Evolutionary conservation across 1,140 invertebrate species (phyloP), one percentile per base, ranked within the genome.

Genomic region (Bactericera cockerelli): DNA sequence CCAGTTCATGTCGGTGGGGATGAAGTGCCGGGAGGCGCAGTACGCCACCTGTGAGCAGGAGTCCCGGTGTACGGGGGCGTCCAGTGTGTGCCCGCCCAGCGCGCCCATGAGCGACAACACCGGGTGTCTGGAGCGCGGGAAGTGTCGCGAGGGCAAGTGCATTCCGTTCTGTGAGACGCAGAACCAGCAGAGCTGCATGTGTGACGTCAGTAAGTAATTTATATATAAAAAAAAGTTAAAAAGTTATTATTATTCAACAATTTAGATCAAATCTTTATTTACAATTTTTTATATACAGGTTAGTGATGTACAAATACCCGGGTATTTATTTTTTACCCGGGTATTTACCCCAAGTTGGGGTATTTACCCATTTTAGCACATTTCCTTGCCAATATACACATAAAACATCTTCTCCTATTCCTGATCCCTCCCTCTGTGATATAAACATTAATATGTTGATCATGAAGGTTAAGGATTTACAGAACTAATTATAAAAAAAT

Each of bases 121-220:
- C 13, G 78, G 80, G 62, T 95, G 92, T 67, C 77, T 91, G 53
- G 90, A 94, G 71, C 81, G 87, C 62, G 92, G 93, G 0, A 82
- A 89, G 67, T 94, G 92, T 68, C 76, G 81, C 26, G 76, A 77
- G 64, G 92, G 92, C 31, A 84, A 87, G 69, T 96, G 92, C 71
- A 79, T 92, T 63, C 88, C 91, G 1, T 94, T 89, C 70, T 96
- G 92, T 71, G 91, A 95, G 74, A 93, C 87, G 1, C 86, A 90
- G 68, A 88, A 87, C 33, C 75, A 87, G 65, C 86, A 90, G 69
- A 93, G 89, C 70, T 95, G 92, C 74, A 92, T 94, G 86, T 96
- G 92, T 72, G 91, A 95, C 68, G 87, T 85, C 63, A 85, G 90
- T 87, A 77, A 74, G 79, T 71, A 49, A 59, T 22, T 8, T 60